Percentiles rank a stretch among this genome's conserved stretches.
These are phyloP conservation scores for Menidia beryllina DNA, from an alignment of 2,113 vertebrate genomes.

Conservation along the genomic window DNA sequence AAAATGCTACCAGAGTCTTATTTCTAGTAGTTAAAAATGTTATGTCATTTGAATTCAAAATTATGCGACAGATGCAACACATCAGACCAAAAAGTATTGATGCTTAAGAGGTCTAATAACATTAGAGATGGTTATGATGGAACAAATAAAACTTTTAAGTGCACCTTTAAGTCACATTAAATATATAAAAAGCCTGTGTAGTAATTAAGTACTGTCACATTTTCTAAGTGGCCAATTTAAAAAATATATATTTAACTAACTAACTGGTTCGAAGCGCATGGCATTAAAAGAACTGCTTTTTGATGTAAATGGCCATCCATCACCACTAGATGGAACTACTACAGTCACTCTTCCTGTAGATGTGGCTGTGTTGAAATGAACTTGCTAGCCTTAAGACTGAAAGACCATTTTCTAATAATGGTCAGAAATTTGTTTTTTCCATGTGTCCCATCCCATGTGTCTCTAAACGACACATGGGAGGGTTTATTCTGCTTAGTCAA, in stretches of 20 bases:
- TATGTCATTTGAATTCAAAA: too few species aligned
- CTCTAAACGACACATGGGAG: neutral
- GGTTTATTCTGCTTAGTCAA: neutral
- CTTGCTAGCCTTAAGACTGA: neutral
- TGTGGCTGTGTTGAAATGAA: conserved; percentile 11
- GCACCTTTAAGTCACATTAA: neutral
- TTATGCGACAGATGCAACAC: too few species aligned
- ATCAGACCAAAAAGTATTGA: too few species aligned
- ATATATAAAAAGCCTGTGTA: neutral
- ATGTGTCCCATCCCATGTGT: neutral
- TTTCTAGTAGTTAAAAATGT: too few species aligned
- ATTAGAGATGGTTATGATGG: too few species aligned
- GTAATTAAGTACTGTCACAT: neutral
- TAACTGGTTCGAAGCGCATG: neutral
- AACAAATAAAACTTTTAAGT: too few species aligned
- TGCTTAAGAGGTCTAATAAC: too few species aligned
- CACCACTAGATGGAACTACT: conserved; percentile 69
- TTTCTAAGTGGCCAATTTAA: neutral
- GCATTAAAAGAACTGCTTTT: neutral
- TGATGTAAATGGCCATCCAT: conserved; percentile 41
- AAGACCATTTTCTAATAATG: neutral
- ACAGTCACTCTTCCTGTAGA: conserved; percentile 10
- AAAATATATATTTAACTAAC: too few species aligned
- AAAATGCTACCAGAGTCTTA: too few species aligned
- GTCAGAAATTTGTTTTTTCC: neutral